Conservation (phyloP, 2,797 vertebrate genomes). For the Holocentrus rufus region DNA sequence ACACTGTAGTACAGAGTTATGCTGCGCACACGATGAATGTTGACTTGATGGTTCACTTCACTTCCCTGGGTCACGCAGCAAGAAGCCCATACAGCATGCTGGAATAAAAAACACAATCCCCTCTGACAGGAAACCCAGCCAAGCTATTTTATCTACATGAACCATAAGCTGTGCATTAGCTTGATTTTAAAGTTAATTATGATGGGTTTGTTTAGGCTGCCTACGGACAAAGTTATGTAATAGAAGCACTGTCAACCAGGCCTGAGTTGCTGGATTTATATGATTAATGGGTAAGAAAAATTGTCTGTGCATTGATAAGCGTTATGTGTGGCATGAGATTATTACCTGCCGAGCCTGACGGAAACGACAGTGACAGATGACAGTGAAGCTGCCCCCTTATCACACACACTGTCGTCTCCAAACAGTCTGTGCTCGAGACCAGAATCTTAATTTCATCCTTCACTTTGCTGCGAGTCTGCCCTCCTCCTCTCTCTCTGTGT, state of each 20-base stretch:
- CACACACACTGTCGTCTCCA: slow-evolving; percentile 27
- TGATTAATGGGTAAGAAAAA: slow-evolving; percentile 13
- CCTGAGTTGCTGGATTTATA: neutral
- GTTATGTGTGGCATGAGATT: neutral
- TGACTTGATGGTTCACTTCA: slow-evolving; percentile 23
- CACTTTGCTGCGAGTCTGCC: slow-evolving; percentile 39
- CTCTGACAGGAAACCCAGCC: neutral
- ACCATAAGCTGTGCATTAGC: slow-evolving; percentile 1
- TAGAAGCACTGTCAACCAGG: neutral
- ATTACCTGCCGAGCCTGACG: slow-evolving; percentile 1
- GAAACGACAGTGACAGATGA: neutral
- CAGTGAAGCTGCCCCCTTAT: slow-evolving; percentile 24
- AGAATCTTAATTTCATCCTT: slow-evolving; percentile 48
- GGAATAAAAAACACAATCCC: neutral
- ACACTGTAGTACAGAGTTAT: neutral
- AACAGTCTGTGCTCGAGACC: slow-evolving; percentile 37
- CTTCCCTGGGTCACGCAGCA: slow-evolving; percentile 9
- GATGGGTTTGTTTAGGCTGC: slow-evolving; percentile 9
- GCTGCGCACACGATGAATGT: slow-evolving; percentile 7
- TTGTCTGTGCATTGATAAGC: slow-evolving; percentile 18
- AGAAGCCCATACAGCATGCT: neutral
- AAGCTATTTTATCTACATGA: neutral
- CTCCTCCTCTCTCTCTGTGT: slow-evolving; percentile 13
- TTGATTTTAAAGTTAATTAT: neutral
- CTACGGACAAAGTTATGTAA: slow-evolving; percentile 13